Evolutionary conservation across 2,888 invertebrate genomes (phyloP), one percentile per base, ranked within the genome.

Genomic region (Sminthurinus aureus): DNA sequence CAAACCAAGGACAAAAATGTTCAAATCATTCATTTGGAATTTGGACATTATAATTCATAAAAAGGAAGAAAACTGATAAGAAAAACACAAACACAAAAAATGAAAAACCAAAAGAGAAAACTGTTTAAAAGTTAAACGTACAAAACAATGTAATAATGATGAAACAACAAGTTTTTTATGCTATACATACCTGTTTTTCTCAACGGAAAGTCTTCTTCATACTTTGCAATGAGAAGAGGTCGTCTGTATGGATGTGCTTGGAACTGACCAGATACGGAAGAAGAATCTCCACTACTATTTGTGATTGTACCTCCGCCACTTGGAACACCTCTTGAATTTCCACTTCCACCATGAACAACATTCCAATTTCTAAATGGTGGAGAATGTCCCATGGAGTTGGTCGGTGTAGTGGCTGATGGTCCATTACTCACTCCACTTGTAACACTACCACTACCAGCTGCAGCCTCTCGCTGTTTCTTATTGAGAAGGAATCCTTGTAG

Each of bases 141-240:
- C 15, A 13, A 8, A 71, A 71, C 38, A 66, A 66, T 58, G 9
- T 58, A 58, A n/a, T n/a, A 74, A 50, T n/a, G n/a, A n/a, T n/a
- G n/a, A n/a, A n/a, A n/a, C n/a, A n/a, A n/a, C n/a, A n/a, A n/a
- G n/a, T n/a, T n/a, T n/a, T n/a, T n/a, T n/a, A n/a, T n/a, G n/a
- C n/a, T n/a, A 38, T 38, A 38, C 92, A 91, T 91, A 98, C 98
- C 98, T 92, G 98, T 98, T 93, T 98, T 98, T 89, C 98, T 91
- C 74, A 98, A 93, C 79, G 98, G 98, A 91, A 96, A 98, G 92
- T 98, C 98, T 85, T 94, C 93, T 86, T 94, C 93, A 88, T 93
- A 92, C 88, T 91, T 91, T 78, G 91, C 91, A 58, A 92, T 90
- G 50, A 92, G 88, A 51, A 90, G 90, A 79, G 91, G 90, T 84